Conservation (phyloP, 2,113 vertebrate genomes). For the Catharus fuscescens region DNA sequence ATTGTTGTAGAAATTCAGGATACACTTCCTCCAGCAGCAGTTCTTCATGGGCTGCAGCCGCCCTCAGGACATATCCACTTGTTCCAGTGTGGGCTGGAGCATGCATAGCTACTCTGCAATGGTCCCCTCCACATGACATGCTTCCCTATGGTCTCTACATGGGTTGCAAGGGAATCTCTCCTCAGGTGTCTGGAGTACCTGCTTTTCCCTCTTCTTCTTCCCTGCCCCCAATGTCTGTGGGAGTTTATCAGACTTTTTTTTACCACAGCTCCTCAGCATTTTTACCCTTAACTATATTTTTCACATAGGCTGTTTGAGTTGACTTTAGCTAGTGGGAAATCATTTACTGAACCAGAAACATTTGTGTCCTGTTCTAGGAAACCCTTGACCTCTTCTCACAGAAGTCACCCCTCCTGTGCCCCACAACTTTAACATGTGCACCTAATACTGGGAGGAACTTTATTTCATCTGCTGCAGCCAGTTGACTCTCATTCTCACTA, state of each 20-base stretch:
- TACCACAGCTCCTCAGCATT: not conserved
- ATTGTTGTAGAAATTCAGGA: not conserved
- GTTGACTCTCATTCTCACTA: not conserved
- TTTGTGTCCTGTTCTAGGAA: not conserved
- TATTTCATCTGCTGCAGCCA: not conserved
- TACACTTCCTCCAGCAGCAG: not conserved
- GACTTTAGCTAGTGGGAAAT: not conserved
- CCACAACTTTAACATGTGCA: accelerated
- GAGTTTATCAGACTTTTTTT: not conserved
- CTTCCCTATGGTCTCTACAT: accelerated
- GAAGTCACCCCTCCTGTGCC: accelerated
- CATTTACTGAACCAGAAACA: not conserved
- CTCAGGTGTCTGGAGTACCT: not conserved
- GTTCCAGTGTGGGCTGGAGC: not conserved
- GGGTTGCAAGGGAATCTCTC: not conserved
- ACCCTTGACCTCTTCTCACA: not conserved
- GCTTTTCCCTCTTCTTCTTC: not conserved
- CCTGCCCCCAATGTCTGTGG: not conserved
- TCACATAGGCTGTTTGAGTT: not conserved
- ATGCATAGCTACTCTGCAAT: accelerated
- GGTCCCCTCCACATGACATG: not conserved
- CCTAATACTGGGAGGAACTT: not conserved
- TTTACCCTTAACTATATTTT: not conserved
- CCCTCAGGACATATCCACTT: not conserved
- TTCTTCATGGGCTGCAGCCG: not conserved